Conservation (phyloP, 2,888 invertebrate genomes). For the Lepetodrilus schrolli region DNA sequence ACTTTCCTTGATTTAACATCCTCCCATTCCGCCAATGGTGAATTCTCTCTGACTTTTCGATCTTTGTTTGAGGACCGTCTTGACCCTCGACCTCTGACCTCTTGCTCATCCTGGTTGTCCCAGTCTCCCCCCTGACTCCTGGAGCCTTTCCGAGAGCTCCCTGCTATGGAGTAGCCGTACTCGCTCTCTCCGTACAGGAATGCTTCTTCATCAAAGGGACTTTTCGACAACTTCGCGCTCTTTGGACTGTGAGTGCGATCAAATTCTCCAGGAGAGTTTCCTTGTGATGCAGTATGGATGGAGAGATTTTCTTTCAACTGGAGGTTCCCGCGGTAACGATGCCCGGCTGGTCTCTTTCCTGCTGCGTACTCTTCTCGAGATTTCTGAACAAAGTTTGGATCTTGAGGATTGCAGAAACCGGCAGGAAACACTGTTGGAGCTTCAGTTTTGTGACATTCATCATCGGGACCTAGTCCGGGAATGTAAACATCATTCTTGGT, state of each 20-base stretch:
- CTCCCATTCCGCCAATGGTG: conserved; percentile 4
- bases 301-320: background rate
- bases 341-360: background rate
- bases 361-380: background rate
- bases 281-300: background rate
- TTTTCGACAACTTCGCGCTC: conserved; percentile 10
- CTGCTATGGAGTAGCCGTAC: too few relatives aligned
- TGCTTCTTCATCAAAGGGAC: conserved; percentile 27
- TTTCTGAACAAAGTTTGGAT: conserved; percentile 6
- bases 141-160: background rate
- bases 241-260: conserved; percentile 9
- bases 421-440: background rate
- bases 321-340: background rate
- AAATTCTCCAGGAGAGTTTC: background rate
- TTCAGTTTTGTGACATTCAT: background rate
- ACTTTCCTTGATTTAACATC: background rate
- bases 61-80: background rate
- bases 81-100: background rate
- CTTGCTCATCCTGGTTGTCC: background rate
- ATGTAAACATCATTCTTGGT: background rate
- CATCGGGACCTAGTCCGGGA: background rate
- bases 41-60: background rate
- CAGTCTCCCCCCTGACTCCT: background rate
- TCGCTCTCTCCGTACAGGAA: conserved; percentile 28
- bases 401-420: conserved; percentile 8